Evolutionary conservation across 2,888 invertebrate genomes (phyloP), one percentile per base, ranked within the genome.

Genomic region (Orthosia incerta): DNA sequence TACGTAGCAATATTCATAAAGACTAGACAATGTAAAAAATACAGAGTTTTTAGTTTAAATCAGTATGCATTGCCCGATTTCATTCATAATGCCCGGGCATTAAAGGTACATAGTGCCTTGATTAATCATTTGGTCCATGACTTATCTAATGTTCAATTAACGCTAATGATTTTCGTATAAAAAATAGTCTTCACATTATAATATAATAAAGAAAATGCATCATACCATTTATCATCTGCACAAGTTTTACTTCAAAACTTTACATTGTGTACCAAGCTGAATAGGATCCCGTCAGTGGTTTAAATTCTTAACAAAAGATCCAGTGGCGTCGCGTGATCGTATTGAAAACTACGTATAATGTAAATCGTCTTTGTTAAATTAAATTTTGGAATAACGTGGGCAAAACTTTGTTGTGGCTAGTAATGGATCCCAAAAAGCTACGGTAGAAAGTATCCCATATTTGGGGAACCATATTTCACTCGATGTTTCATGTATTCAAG

Each of bases 271-370:
- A 23, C 57, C 31, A 48, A 50, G 15, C 48, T 80, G 84, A 74
- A 83, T 74, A 57, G 77, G 55, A 67, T 51, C 51, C 61, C 61
- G 69, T 61, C 65, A 46, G 31, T 11, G 66, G 69, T 74, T 74
- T 57, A 80, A 83, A 74, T 70, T 83, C 20, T 46, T 57, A 63
- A 80, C 80, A 83, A 83, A 79, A 67, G 80, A 79, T n/a, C 51
- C 64, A 15, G 51, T 45, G 23, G 55, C 63, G 45, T 76, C 15
- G 46, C 64, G 9, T 60, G 9, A 39, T 39, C 1, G 39, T 3
- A 39, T 67, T 78, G 79, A 51, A 62, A 71, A 59, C 66, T 64
- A 31, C 45, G 51, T 70, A 57, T 79, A 26, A 39, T 75, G 82
- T 60, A 77, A 65, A 59, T 55, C 63, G 26, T 55, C 59, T 51